Conservation (phyloP, 2,113 vertebrate species). For the Oreochromis spilurus region DNA sequence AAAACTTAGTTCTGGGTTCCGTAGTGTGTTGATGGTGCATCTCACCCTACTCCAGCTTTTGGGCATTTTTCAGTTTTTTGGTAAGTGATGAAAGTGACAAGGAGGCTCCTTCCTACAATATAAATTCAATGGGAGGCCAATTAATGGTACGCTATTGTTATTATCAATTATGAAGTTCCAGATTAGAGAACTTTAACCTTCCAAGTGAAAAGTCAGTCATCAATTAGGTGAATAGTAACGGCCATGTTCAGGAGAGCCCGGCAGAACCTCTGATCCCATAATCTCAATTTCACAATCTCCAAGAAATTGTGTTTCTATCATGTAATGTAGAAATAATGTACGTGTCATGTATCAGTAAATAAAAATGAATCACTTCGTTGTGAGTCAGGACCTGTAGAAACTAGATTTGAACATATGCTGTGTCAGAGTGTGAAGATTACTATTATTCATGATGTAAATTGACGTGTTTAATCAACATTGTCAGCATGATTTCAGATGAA, state of each 20-base stretch:
- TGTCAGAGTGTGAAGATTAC: background rate
- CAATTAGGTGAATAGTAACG: fast-evolving
- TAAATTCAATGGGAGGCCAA: background rate
- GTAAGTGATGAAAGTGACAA: background rate
- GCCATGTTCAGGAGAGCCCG: background rate
- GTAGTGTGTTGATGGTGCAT: background rate
- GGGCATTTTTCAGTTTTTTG: background rate
- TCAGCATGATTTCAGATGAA: background rate
- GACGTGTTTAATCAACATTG: background rate
- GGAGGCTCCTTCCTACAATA: background rate
- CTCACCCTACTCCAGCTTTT: background rate
- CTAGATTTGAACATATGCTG: background rate
- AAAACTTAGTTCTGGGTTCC: background rate
- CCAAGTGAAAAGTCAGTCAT: background rate
- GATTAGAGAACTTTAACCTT: background rate
- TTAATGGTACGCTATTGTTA: background rate
- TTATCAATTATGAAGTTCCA: background rate
- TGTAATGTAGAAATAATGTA: background rate
- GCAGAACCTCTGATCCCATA: background rate
- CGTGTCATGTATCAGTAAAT: background rate
- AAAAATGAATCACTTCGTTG: background rate
- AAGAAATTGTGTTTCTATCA: background rate
- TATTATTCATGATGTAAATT: background rate
- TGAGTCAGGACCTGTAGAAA: background rate
- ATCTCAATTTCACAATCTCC: background rate